phyloP scores from a whole-genome alignment of 2,888 invertebrate species.

The Pyrrhia umbra region DNA sequence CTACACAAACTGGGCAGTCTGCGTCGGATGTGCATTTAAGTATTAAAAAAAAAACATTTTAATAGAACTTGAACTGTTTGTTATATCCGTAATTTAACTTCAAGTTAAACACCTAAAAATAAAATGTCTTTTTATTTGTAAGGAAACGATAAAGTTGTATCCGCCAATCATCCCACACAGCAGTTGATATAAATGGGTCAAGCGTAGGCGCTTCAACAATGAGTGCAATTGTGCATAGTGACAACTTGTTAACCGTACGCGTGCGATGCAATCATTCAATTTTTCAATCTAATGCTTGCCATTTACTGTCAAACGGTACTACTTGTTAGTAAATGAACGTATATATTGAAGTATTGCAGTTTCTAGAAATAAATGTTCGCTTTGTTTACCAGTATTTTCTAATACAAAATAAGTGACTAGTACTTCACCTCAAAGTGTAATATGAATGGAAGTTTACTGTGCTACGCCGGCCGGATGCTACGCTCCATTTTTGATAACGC shows the following conservation, averaged over 20 bases:
- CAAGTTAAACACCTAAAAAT: background rate
- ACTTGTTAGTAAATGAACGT: background rate
- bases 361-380: too few species aligned
- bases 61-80: background rate
- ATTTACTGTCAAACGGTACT: slow-evolving; percentile 17
- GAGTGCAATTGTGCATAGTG: slow-evolving; percentile 52
- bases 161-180: slow-evolving; percentile 30
- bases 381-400: too few species aligned
- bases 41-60: too few species aligned
- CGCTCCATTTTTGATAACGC: slow-evolving; percentile 1
- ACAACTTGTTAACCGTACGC: slow-evolving; percentile 35
- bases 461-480: slow-evolving; percentile 6
- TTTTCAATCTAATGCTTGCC: slow-evolving; percentile 40
- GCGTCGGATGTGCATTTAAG: too few species aligned
- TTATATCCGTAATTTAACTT: too few species aligned
- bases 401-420: too few species aligned
- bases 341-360: background rate
- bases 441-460: background rate
- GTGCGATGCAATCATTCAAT: slow-evolving; percentile 41
- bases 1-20: too few species aligned
- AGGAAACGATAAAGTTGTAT: slow-evolving; percentile 16
- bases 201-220: slow-evolving; percentile 42
- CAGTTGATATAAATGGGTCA: slow-evolving; percentile 39
- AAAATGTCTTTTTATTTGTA: background rate
- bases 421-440: too few species aligned